Evolutionary conservation across 2,113 vertebrate genomes (phyloP).

Genomic region (Lethenteron camtschaticum): DNA sequence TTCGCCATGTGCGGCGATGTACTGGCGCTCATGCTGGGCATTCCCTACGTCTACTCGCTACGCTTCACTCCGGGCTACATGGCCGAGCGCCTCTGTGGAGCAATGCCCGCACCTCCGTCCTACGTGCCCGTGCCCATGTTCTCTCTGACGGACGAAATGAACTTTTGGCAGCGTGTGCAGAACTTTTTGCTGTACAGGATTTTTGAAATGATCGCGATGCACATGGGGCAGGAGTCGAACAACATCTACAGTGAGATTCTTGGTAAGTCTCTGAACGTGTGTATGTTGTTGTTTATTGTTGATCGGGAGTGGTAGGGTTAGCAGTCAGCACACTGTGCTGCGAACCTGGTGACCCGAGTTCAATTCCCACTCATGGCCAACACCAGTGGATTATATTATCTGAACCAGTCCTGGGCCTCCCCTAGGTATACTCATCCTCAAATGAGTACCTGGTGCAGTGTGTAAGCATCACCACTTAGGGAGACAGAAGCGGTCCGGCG

Average conservation of each 20-base stretch:
- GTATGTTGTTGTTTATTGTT: no score
- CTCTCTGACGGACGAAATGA: slow-evolving; percentile 28
- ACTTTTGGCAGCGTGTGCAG: slow-evolving; percentile 21
- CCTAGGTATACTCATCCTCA: no score
- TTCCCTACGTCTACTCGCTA: slow-evolving; percentile 22
- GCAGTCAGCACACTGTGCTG: no score
- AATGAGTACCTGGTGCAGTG: no score
- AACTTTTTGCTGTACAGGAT: slow-evolving; percentile 19
- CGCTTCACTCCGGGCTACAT: slow-evolving; percentile 17
- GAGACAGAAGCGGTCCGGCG: no score
- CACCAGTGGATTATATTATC: no score
- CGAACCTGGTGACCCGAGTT: no score
- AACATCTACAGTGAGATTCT: slow-evolving; percentile 24
- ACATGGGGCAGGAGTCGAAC: slow-evolving; percentile 10
- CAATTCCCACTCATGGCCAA: no score
- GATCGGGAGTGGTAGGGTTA: no score
- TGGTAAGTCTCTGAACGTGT: background rate
- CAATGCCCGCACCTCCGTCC: slow-evolving; percentile 23
- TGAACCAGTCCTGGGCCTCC: no score
- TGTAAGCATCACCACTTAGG: no score
- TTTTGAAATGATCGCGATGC: slow-evolving; percentile 14
- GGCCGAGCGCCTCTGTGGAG: slow-evolving; percentile 22
- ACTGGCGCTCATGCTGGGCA: slow-evolving; percentile 18
- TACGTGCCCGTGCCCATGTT: slow-evolving; percentile 23
- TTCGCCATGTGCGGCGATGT: slow-evolving; percentile 21